Evolutionary conservation across 2,113 vertebrate species (phyloP), one percentile per base, ranked within the genome.

Genomic region (Halichoeres trimaculatus): DNA sequence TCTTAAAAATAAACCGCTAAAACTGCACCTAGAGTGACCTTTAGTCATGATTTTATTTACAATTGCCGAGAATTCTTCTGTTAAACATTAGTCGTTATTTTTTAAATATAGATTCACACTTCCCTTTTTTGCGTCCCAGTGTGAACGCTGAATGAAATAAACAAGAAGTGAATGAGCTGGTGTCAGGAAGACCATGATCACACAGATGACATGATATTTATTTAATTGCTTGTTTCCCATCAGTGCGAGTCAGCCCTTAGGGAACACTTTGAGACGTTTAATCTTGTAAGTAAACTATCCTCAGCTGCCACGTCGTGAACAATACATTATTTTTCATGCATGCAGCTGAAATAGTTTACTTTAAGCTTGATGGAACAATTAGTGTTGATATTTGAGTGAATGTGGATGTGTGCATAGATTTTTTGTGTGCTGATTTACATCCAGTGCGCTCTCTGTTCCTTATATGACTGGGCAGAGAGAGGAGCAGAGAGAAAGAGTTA

Each of bases 171-270:
- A 84, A 89, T 80, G 86, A 88, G 78, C 85, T 90, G 74, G 81
- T 86, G 91, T 91, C 87, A 83, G 88, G 87, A 93, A 91, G 88
- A 75, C 77, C 51, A 74, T 51, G 70, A 89, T 89, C 80, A 80
- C 80, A 86, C 72, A 47, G 70, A 86, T 87, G 87, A 88, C 82
- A 79, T 68, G 66, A 72, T 91, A 89, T 93, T 93, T 93, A 88
- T 92, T 92, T 90, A 90, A 86, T 62, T 84, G 86, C 88, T 92
- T 84, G 90, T 90, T 91, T 93, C 90, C 91, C 86, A 91, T 89
- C 85, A 87, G 80, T 66, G 70, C 87, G 77, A 78, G 61, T 22
- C 70, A 82, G 53, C 65, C 88, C 81, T 54, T n/a, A 24, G 90
- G 85, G 87, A n/a, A 89, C 66, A 38, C 62, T 77, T 80, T 70